Evolutionary conservation across 2,797 vertebrate genomes (phyloP).

Genomic region (Babyrousa celebensis): DNA sequence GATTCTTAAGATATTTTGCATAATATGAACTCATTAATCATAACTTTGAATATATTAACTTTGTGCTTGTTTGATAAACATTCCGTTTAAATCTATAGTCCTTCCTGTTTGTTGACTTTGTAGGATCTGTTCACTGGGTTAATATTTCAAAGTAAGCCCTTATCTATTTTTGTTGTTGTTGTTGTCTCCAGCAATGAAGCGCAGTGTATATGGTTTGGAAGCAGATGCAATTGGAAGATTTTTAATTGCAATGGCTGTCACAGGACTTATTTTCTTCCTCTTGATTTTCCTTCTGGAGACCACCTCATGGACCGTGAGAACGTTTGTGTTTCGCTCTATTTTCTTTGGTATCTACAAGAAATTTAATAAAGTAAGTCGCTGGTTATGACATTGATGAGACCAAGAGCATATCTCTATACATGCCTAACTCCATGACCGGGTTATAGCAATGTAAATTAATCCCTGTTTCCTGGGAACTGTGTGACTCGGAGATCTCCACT

Average conservation of each 20-base stretch:
- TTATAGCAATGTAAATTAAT: not conserved
- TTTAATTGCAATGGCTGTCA: slow-evolving; percentile 93
- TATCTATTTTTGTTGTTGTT: not conserved
- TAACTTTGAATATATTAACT: not conserved
- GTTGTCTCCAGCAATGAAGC: slow-evolving; percentile 91
- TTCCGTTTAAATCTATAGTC: not conserved
- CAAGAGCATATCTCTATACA: not conserved
- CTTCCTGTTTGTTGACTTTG: not conserved
- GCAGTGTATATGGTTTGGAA: slow-evolving; percentile 95
- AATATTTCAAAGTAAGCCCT: not conserved
- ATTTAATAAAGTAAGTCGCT: slow-evolving; percentile 53
- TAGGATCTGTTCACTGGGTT: not conserved
- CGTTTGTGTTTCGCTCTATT: slow-evolving; percentile 55
- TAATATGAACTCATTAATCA: not conserved
- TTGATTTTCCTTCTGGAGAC: slow-evolving; percentile 96
- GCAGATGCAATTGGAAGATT: slow-evolving; percentile 94
- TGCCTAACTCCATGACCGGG: not conserved
- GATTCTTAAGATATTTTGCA: not conserved
- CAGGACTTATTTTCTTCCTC: slow-evolving; percentile 94
- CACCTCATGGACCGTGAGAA: slow-evolving; percentile 92
- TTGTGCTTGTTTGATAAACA: not conserved
- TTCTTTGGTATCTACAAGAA: slow-evolving; percentile 55
- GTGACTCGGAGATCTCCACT: not conserved
- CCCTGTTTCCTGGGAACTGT: not conserved
- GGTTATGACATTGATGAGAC: not conserved